These are phyloP conservation scores for Drosophila obscura DNA, from an alignment of 1,140 invertebrate species.

Conservation along the genomic window DNA sequence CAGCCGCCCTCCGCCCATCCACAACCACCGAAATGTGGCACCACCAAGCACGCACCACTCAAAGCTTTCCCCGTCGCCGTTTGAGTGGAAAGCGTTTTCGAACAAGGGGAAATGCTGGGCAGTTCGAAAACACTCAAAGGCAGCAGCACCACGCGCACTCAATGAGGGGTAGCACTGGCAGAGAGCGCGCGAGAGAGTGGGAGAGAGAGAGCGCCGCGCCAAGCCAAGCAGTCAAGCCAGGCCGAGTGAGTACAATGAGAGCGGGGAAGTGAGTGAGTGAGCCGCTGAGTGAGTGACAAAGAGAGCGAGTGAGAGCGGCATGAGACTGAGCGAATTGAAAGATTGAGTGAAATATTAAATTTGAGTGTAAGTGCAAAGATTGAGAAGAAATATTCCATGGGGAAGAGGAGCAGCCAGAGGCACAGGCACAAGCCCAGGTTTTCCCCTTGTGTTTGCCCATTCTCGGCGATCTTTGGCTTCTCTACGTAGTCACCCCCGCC, in stretches of 20 bases:
- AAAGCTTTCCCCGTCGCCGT: conserved; percentile 13
- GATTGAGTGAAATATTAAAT: not conserved
- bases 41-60: conserved; percentile 8
- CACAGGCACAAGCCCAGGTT: not conserved
- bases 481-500: not conserved
- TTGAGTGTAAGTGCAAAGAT: conserved; percentile 17
- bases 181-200: not conserved
- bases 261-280: too few relatives aligned
- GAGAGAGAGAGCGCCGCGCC: not conserved
- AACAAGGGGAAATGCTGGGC: conserved; percentile 39
- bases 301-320: not conserved
- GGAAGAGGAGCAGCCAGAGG: not conserved
- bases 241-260: conserved; percentile 3
- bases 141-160: conserved; percentile 14
- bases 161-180: conserved; percentile 26
- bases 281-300: not conserved
- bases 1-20: too few relatives aligned
- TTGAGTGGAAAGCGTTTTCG: conserved; percentile 37
- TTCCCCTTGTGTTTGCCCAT: too few relatives aligned
- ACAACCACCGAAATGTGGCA: too few relatives aligned
- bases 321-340: not conserved
- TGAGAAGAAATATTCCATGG: not conserved
- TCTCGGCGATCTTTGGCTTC: not conserved
- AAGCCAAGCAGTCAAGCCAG: not conserved
- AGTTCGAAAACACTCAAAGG: conserved; percentile 33